Percentiles rank a stretch among this genome's conserved stretches.
phyloP scores from a whole-genome alignment of 2,888 invertebrate species.

The Hydropsyche betteni region DNA sequence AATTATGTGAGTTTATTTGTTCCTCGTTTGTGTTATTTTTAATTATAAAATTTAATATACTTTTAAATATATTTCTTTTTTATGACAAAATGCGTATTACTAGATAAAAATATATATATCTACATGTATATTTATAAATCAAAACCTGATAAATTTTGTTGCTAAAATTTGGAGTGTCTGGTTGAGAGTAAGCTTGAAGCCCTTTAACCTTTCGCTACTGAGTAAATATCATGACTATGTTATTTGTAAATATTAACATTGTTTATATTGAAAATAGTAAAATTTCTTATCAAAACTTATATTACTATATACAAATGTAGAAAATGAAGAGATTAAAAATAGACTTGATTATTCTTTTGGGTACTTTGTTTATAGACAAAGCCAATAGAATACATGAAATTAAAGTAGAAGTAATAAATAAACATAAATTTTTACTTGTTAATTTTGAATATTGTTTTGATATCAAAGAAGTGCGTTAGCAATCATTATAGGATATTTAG shows the following conservation, averaged over 20 bases:
- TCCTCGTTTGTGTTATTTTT: slow-evolving; percentile 48
- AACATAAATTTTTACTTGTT: slow-evolving; percentile 43
- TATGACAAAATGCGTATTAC: slow-evolving; percentile 48
- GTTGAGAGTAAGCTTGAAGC: slow-evolving; percentile 39
- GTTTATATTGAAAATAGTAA: slow-evolving; percentile 48
- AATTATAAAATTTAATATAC: slow-evolving; percentile 25
- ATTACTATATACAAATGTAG: slow-evolving; percentile 47
- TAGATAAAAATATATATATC: slow-evolving; percentile 43
- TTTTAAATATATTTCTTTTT: slow-evolving; percentile 42
- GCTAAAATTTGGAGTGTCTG: slow-evolving; percentile 36
- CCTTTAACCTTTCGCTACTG: slow-evolving; percentile 36
- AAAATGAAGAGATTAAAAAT: slow-evolving; percentile 45
- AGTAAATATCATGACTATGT: slow-evolving; percentile 43
- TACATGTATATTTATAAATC: slow-evolving; percentile 10
- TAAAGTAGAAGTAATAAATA: slow-evolving; percentile 48
- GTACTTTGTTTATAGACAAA: slow-evolving; percentile 26
- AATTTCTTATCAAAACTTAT: slow-evolving; percentile 50
- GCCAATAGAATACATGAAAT: slow-evolving; percentile 26
- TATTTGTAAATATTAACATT: slow-evolving; percentile 46
- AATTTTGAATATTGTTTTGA: slow-evolving; percentile 45
- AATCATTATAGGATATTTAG: slow-evolving; percentile 49
- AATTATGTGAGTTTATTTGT: slow-evolving; percentile 48
- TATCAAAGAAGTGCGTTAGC: slow-evolving; percentile 49
- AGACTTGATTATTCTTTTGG: slow-evolving; percentile 37
- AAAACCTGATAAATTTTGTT: slow-evolving; percentile 23